Conservation (phyloP, 2,113 vertebrate species). For the Zeus faber region DNA sequence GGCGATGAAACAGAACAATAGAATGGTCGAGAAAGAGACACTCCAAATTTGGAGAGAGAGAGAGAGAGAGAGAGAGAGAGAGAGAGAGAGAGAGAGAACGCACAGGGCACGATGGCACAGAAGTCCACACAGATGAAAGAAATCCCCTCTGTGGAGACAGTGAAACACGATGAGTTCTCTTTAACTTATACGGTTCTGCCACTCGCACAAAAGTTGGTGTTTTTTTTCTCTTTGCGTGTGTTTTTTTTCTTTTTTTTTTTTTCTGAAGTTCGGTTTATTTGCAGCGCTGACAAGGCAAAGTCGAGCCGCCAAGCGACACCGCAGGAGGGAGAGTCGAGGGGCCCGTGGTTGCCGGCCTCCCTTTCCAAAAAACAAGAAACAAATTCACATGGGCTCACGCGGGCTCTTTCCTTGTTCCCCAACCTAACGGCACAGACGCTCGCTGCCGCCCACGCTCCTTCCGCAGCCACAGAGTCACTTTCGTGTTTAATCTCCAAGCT, state of each 20-base stretch:
- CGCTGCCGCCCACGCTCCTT: background rate
- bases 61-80: constrained; percentile 32
- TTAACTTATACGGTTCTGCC: constrained; percentile 63
- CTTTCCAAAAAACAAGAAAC: constrained; percentile 13
- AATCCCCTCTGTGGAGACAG: constrained; percentile 55
- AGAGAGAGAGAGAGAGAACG: constrained; percentile 39
- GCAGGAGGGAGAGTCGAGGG: constrained; percentile 19
- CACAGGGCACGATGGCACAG: constrained; percentile 69
- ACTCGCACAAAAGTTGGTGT: constrained; percentile 56
- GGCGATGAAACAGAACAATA: background rate
- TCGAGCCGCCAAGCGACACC: constrained; percentile 30
- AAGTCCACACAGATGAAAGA: constrained; percentile 66
- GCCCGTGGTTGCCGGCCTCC: background rate
- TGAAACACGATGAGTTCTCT: constrained; percentile 58
- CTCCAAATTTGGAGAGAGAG: constrained; percentile 17
- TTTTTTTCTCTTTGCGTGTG: constrained; percentile 8
- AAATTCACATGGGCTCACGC: constrained; percentile 34
- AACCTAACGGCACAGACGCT: background rate
- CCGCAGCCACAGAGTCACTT: background rate
- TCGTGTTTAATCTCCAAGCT: background rate
- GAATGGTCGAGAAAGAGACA: background rate
- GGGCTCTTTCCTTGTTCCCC: constrained; percentile 1
- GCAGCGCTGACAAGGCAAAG: constrained; percentile 39
- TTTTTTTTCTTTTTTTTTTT: constrained; percentile 15
- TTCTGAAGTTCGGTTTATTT: constrained; percentile 35